A percentile compares a stretch with the other conserved stretches of the same genome.
Conservation (phyloP, 2,888 invertebrate species). For the Gymnoscelis rufifasciata region DNA sequence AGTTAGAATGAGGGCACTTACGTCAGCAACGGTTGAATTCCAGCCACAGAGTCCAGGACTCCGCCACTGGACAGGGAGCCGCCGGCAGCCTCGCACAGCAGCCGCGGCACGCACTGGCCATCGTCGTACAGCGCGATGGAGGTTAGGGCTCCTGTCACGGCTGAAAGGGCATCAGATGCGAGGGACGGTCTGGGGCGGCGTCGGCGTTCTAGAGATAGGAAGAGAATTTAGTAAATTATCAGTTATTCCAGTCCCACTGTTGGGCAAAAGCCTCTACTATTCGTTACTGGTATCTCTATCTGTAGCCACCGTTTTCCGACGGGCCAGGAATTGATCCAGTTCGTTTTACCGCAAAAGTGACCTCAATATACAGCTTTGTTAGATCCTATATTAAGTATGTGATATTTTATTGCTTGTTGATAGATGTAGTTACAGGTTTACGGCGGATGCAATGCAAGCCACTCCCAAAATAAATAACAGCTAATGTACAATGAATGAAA, state of each 20-base stretch:
- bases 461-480: no score
- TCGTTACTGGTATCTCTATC: no score
- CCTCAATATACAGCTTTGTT: no score
- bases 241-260: background rate
- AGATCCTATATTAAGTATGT: no score
- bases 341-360: no score
- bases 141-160: conserved; percentile 58
- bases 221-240: background rate
- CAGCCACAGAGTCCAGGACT: conserved; percentile 58
- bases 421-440: no score
- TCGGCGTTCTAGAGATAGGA: conserved; percentile 43
- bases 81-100: conserved; percentile 87
- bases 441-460: no score
- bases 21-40: conserved; percentile 79
- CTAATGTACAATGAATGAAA: no score
- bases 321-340: no score
- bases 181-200: conserved; percentile 43
- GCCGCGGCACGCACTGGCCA: conserved; percentile 86
- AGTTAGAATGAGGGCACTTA: conserved; percentile 51
- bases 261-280: no score
- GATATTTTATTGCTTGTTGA: no score
- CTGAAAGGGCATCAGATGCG: conserved; percentile 53
- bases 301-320: no score
- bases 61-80: conserved; percentile 42
- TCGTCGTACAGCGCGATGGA: conserved; percentile 83